Conservation (phyloP, 2,113 vertebrate species). For the Oncorhynchus tshawytscha region DNA sequence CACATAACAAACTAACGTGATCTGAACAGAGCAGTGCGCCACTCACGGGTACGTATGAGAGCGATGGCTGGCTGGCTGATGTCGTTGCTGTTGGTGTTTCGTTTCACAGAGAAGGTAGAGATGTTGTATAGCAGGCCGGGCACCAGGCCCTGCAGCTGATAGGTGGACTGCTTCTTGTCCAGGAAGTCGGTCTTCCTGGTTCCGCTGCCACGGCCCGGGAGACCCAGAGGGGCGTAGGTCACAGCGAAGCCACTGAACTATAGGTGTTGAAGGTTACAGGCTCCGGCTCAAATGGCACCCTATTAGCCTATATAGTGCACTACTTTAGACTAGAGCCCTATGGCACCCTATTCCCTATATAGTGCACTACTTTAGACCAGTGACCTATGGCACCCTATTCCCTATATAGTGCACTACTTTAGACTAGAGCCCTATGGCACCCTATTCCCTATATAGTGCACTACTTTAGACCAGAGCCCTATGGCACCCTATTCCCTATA, state of each 20-base stretch:
- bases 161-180: slow-evolving; percentile 81
- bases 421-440: no score
- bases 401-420: no score
- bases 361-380: no score
- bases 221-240: slow-evolving; percentile 83
- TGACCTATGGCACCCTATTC: no score
- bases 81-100: slow-evolving; percentile 90
- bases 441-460: no score
- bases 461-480: no score
- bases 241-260: slow-evolving; percentile 80
- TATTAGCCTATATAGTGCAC: no score
- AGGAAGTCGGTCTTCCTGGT: slow-evolving; percentile 88
- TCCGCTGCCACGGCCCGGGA: slow-evolving; percentile 48
- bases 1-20: not conserved
- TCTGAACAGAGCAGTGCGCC: slow-evolving; percentile 1
- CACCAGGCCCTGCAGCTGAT: slow-evolving; percentile 84
- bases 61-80: slow-evolving; percentile 87
- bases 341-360: no score
- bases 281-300: no score
- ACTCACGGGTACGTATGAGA: slow-evolving; percentile 89
- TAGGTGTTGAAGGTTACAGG: no score
- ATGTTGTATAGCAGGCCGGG: slow-evolving; percentile 94
- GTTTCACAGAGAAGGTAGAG: slow-evolving; percentile 92
- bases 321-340: no score
- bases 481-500: no score